A percentile compares a stretch with the other conserved stretches of the same genome.
Conservation (phyloP, 2,888 invertebrate genomes). For the Drosophila ezoana region DNA sequence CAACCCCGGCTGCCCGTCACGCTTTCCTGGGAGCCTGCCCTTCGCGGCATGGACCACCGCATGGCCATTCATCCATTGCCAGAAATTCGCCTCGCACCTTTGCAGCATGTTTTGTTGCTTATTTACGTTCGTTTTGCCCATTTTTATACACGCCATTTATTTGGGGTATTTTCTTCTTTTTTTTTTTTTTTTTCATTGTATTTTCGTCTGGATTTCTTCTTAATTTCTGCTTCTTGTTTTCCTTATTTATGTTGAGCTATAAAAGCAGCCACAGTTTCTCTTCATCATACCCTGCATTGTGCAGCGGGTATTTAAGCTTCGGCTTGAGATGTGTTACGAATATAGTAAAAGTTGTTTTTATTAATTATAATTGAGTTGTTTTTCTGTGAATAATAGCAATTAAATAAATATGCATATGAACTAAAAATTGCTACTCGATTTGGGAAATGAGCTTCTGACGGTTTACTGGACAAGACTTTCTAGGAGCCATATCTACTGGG, state of each 20-base stretch:
- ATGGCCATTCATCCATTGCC: conserved; percentile 50
- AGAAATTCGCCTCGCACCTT: conserved; percentile 49
- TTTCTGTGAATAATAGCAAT: no score
- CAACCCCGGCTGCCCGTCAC: background rate
- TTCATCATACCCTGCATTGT: conserved; percentile 20
- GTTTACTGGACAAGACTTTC: no score
- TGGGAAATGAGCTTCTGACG: no score
- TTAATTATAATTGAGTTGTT: no score
- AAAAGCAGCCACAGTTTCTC: conserved; percentile 34
- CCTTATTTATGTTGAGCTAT: conserved; percentile 39
- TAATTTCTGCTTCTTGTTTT: conserved; percentile 20
- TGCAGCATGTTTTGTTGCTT: conserved; percentile 61
- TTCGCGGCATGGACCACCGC: background rate
- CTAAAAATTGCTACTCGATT: no score
- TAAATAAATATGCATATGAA: no score
- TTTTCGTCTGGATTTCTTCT: background rate
- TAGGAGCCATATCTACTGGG: no score
- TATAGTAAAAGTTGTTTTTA: no score
- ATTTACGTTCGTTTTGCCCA: conserved; percentile 66
- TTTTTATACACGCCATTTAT: conserved; percentile 76
- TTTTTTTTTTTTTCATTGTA: conserved; percentile 19
- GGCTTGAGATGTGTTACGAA: background rate
- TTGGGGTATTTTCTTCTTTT: conserved; percentile 34
- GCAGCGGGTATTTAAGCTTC: background rate
- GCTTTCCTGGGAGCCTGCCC: no score